Evolutionary conservation across 1,140 invertebrate genomes (phyloP), one percentile per base, ranked within the genome.

Genomic region (Euura saliciscinereae): DNA sequence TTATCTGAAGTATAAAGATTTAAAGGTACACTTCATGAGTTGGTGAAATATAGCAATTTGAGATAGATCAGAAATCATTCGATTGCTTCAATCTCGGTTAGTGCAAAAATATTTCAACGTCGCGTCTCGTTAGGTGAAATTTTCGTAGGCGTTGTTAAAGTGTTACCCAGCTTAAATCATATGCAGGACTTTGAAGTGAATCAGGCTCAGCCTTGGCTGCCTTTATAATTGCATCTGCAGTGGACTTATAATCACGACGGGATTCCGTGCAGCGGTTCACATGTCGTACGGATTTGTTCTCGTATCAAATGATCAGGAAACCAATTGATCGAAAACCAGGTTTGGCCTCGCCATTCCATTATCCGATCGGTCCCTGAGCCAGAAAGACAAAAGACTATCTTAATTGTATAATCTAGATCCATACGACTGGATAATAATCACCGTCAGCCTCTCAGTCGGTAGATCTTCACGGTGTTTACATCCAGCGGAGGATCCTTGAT

Each of bases 1-100:
- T 59, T 59, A 59, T 59, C 51, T 59, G 51, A 59, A 59, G 51
- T 11, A 59, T 59, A 8, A 28, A 59, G 51, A 59, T 59, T 59
- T 59, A 59, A 59, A 59, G 8, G 51, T 59, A 4, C 51, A n/a
- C 51, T n/a, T 0, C 8, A 59, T 59, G 51, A 28, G 28, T 28
- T 28, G 28, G 28, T 28, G 28, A 28, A 28, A 28, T 28, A 28
- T 28, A 28, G 28, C 28, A 1, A 28, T 28, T 28, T 28, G 28
- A 28, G 28, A 28, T 28, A 28, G 28, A 28, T 28, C 28, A 28
- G 28, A 28, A 28, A 28, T 28, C 28, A 28, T 28, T 28, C 28
- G 28, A 28, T 28, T 28, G 28, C 28, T 28, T 28, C 28, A 28
- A 28, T 28, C 28, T 28, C 28, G 28, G 28, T 28, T 28, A 28